Evolutionary conservation across 2,797 vertebrate species (phyloP), one percentile per base, ranked within the genome.

Genomic region (Falco biarmicus): DNA sequence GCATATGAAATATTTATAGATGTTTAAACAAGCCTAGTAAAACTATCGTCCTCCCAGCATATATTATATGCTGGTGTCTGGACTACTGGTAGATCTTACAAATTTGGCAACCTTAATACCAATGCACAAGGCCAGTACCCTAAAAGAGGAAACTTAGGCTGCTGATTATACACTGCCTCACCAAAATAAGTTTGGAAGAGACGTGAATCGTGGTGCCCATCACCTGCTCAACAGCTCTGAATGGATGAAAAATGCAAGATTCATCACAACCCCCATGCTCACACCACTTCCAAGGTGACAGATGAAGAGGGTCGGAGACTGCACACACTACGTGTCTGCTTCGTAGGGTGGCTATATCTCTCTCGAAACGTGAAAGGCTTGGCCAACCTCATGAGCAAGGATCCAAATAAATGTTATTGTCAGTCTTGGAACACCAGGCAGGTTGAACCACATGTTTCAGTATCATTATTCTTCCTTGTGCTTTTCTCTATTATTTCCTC

Each of bases 401-500:
- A 73, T 60, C n/a, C 16, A 24, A 74, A 76, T 74, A 83, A 65
- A 48, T 71, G 39, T 48, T 78, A 45, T n/a, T 37, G 32, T 47
- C 2, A 3, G 29, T 59, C 34, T 17, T 75, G 79, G 22, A 65
- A 22, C 43, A 64, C 31, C 34, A 66, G 61, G 76, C 32, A 85
- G 84, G 84, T 70, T 8, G 2, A 73, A 84, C 57, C 64, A 91
- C 74, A 78, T 75, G 54, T 41, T 92, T 85, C 76, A 84, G 76
- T 37, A 74, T 16, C 25, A 41, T 68, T 77, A 63, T 53, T 85
- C 41, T 83, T 86, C 82, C 47, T 45, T 41, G 8, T 66, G n/a
- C 13, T 88, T 94, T 73, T 60, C 56, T 76, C 48, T 75, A 32
- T 48, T 83, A 71, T 65, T 96, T 95, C 69, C 73, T 86, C 66